These are phyloP conservation scores for Leuciscus idus DNA, from an alignment of 2,113 vertebrate species.

Conservation along the genomic window DNA sequence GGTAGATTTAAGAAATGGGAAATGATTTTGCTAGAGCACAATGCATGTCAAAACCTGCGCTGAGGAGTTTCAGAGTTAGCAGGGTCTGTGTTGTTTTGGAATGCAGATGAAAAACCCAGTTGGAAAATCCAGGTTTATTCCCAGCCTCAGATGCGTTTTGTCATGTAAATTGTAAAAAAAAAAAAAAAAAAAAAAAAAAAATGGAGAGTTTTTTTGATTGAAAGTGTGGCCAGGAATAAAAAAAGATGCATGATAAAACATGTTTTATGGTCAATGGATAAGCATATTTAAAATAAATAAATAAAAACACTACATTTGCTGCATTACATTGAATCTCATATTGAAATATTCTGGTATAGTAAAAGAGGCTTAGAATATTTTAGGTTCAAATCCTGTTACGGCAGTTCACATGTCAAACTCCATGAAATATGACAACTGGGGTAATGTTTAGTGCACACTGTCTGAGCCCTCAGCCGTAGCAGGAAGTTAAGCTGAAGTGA, in stretches of 20 bases:
- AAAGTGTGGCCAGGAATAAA: background rate
- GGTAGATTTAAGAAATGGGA: constrained; percentile 5
- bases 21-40: background rate
- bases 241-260: background rate
- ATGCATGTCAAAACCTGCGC: constrained; percentile 9
- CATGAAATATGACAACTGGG: constrained; percentile 28
- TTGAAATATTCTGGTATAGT: background rate
- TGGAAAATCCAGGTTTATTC: background rate
- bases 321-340: constrained; percentile 10
- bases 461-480: constrained; percentile 29
- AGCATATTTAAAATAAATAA: constrained; percentile 13
- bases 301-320: background rate
- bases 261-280: background rate
- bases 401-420: constrained; percentile 34
- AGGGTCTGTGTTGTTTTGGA: background rate
- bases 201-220: background rate
- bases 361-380: constrained; percentile 31
- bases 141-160: background rate
- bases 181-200: background rate
- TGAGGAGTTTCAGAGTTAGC: background rate
- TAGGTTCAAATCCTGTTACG: constrained; percentile 13
- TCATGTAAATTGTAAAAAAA: background rate
- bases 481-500: constrained; percentile 34
- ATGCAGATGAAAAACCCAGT: background rate
- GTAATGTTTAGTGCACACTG: constrained; percentile 25